phyloP scores from a whole-genome alignment of 2,888 invertebrate genomes.

The Limnephilus lunatus region DNA sequence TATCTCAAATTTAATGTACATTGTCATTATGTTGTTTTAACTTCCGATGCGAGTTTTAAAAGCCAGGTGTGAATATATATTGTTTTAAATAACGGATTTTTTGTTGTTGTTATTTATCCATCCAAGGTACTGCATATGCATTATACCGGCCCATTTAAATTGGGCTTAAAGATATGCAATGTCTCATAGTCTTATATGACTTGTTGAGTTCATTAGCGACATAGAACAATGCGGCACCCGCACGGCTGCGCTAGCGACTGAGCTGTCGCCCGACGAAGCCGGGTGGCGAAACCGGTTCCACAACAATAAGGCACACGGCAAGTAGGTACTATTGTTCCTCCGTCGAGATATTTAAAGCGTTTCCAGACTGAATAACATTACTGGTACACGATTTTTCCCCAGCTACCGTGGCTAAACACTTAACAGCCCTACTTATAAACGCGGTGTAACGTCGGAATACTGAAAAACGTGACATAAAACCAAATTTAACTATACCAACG shows the following conservation, averaged over 20 bases:
- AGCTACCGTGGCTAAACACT: background rate
- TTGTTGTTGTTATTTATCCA: background rate
- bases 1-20: background rate
- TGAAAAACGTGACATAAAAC: too few relatives aligned
- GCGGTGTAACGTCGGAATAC: too few relatives aligned
- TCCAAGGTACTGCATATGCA: background rate
- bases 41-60: background rate
- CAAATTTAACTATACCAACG: too few relatives aligned
- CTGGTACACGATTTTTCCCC: slow-evolving; percentile 6
- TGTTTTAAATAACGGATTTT: background rate
- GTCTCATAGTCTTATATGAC: background rate
- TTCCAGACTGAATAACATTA: slow-evolving; percentile 38
- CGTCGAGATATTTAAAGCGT: slow-evolving; percentile 26
- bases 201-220: slow-evolving; percentile 53
- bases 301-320: slow-evolving; percentile 59
- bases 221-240: slow-evolving; percentile 52
- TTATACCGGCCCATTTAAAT: background rate
- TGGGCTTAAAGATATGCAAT: background rate
- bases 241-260: slow-evolving; percentile 21
- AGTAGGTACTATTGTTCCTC: slow-evolving; percentile 24
- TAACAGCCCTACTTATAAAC: too few relatives aligned
- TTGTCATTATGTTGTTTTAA: background rate
- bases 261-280: slow-evolving; percentile 46
- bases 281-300: slow-evolving; percentile 58
- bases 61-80: background rate